A percentile compares a stretch with the other conserved stretches of the same genome.
These are phyloP conservation scores for Halichoeres trimaculatus DNA, from an alignment of 2,113 vertebrate genomes.

Conservation along the genomic window DNA sequence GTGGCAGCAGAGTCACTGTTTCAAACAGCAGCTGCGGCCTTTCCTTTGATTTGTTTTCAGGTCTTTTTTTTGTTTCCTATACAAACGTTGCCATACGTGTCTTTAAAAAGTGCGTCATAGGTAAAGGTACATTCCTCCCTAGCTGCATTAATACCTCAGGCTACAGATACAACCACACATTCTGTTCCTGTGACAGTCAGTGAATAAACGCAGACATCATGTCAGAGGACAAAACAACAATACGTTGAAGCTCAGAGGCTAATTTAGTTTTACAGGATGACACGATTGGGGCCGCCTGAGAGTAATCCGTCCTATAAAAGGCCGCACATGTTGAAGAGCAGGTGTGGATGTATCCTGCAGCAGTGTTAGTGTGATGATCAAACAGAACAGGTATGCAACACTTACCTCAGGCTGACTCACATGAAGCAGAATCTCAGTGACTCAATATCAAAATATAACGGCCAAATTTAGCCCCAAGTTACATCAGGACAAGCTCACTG, in stretches of 20 bases:
- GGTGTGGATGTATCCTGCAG: slow-evolving; percentile 16
- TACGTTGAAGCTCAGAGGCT: slow-evolving; percentile 1
- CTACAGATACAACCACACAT: slow-evolving; percentile 12
- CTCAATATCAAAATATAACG: background rate
- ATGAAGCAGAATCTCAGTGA: slow-evolving; percentile 8
- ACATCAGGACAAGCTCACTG: background rate
- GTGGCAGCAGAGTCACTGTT: slow-evolving; percentile 50
- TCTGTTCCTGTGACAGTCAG: slow-evolving; percentile 32
- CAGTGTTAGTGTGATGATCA: slow-evolving; percentile 9
- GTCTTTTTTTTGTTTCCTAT: no score
- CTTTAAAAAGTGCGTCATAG: background rate
- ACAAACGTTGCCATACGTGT: no score
- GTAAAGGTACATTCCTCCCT: background rate
- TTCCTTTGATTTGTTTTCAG: no score
- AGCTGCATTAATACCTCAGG: background rate
- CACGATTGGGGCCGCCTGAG: background rate
- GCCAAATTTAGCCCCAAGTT: slow-evolving; percentile 2
- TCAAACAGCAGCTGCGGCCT: background rate
- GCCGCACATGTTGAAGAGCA: slow-evolving; percentile 9
- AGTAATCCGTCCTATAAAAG: slow-evolving; percentile 28
- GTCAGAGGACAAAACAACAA: slow-evolving; percentile 6
- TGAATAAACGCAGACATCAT: slow-evolving; percentile 11
- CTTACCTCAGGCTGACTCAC: slow-evolving; percentile 49
- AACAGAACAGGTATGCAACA: slow-evolving; percentile 23
- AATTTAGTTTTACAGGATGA: slow-evolving; percentile 15